Percentiles rank a stretch among this genome's conserved stretches.
phyloP scores from a whole-genome alignment of 2,113 vertebrate species.

The Neodon shergylaensis region DNA sequence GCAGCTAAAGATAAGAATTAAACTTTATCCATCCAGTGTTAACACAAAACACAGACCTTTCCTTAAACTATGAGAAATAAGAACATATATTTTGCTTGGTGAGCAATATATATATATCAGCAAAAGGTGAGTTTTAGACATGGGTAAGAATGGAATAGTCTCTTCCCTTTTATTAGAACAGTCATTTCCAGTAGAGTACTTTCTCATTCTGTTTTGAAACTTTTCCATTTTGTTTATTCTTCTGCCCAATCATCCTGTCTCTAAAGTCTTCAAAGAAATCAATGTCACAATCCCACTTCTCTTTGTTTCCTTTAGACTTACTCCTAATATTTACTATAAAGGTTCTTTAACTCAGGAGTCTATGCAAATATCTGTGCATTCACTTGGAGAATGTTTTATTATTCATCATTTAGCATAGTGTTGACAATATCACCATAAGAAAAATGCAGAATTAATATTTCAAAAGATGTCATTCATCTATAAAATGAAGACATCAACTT shows the following conservation, averaged over 20 bases:
- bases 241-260: not conserved
- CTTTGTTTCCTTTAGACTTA: not conserved
- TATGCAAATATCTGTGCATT: not conserved
- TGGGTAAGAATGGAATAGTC: not conserved
- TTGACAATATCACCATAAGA: not conserved
- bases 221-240: not conserved
- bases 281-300: not conserved
- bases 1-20: not conserved
- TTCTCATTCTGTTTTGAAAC: not conserved
- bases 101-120: not conserved
- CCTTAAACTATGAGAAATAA: not conserved
- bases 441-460: not conserved
- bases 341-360: not conserved
- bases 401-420: not conserved
- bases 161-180: slow-evolving; percentile 3
- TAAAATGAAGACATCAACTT: not conserved
- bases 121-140: not conserved
- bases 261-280: not conserved
- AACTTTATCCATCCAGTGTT: not conserved
- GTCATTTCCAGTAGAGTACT: not conserved
- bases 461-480: not conserved
- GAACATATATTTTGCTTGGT: not conserved
- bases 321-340: not conserved
- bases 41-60: not conserved
- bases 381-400: not conserved